These are phyloP conservation scores for Capreolus pygargus DNA, from an alignment of 2,113 vertebrate species.

Conservation along the genomic window DNA sequence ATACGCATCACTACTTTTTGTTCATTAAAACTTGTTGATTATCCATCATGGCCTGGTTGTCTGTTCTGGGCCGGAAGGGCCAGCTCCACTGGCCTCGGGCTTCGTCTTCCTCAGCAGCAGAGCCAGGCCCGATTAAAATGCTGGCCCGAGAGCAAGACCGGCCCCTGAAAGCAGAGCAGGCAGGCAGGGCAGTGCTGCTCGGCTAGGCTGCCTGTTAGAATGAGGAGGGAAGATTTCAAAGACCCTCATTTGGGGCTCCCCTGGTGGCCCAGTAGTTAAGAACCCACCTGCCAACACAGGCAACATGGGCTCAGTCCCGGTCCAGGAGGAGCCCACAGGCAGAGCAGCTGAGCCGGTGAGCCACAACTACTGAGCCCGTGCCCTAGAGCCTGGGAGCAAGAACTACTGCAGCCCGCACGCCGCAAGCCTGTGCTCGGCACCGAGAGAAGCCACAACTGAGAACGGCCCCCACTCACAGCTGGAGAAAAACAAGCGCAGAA, in stretches of 20 bases:
- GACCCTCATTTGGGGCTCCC: neutral
- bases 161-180: no score
- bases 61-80: neutral
- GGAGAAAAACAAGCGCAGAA: neutral
- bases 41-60: neutral
- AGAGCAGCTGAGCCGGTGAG: neutral
- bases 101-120: neutral
- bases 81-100: neutral
- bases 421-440: neutral
- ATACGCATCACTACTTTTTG: neutral
- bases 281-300: neutral
- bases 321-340: neutral
- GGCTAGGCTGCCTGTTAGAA: neutral
- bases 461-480: neutral
- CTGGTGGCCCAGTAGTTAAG: neutral
- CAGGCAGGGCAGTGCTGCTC: neutral
- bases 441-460: neutral
- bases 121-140: neutral
- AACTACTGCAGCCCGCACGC: neutral
- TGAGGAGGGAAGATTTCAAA: neutral
- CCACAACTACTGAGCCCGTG: neutral
- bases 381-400: neutral
- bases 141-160: rapidly evolving
- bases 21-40: slow-evolving; percentile 61
- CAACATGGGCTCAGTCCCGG: neutral